A percentile compares a stretch with the other conserved stretches of the same genome.
Evolutionary conservation across 2,113 vertebrate species (phyloP).

Genomic region (Trogon melanurus): DNA sequence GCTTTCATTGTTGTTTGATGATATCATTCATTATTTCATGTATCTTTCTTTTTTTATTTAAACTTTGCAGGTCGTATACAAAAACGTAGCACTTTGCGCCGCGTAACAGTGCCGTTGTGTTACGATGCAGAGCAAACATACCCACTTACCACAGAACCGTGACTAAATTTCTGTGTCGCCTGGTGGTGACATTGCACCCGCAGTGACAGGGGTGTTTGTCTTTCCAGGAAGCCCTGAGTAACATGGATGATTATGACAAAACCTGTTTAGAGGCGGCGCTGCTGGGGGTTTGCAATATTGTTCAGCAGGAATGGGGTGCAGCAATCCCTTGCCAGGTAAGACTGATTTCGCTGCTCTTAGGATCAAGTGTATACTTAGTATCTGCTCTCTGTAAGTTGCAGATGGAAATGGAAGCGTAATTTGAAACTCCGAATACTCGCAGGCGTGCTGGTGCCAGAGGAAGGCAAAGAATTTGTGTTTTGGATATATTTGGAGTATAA

Average conservation of each 20-base stretch:
- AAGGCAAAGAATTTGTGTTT: neutral
- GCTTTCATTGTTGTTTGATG: neutral
- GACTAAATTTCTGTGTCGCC: neutral
- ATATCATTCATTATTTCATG: neutral
- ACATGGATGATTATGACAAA: slow-evolving; percentile 97
- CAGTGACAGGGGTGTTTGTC: neutral
- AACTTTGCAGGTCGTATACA: neutral
- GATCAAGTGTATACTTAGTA: neutral
- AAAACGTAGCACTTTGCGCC: neutral
- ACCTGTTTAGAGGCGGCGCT: slow-evolving; percentile 93
- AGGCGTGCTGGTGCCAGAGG: neutral
- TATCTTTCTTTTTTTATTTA: too few species aligned
- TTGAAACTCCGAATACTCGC: neutral
- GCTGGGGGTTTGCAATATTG: slow-evolving; percentile 90
- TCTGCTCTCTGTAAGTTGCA: neutral
- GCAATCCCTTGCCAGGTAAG: slow-evolving; percentile 93
- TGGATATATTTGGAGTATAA: neutral
- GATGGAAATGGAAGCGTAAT: neutral
- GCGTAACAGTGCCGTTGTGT: too few species aligned
- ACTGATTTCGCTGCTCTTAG: neutral
- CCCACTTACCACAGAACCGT: neutral
- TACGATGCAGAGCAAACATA: neutral
- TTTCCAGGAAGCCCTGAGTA: slow-evolving; percentile 91
- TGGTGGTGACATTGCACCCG: neutral
- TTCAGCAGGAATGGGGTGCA: slow-evolving; percentile 97